A percentile compares a stretch with the other conserved stretches of the same genome.
phyloP scores from a whole-genome alignment of 2,888 invertebrate genomes.

The Acholoe squamosa region DNA sequence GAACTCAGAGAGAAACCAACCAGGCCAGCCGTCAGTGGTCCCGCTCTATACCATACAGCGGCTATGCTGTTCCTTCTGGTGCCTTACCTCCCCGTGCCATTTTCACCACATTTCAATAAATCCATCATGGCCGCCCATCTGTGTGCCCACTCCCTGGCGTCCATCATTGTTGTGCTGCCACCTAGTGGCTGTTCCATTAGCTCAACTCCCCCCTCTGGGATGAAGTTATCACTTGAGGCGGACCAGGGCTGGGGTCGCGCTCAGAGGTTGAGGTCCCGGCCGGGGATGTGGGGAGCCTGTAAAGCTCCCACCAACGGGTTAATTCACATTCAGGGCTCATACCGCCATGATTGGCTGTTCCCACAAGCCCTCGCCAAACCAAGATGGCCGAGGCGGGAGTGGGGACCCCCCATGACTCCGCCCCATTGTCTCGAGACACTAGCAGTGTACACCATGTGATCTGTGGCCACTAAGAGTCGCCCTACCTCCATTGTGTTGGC shows the following conservation, averaged over 20 bases:
- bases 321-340: slow-evolving; percentile 18
- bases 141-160: neutral
- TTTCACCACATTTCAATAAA: slow-evolving; percentile 34
- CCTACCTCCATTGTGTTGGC: slow-evolving; percentile 50
- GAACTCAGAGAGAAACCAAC: no score
- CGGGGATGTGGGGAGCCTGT: neutral
- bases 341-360: slow-evolving; percentile 14
- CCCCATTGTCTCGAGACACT: slow-evolving; percentile 4
- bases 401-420: neutral
- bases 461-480: slow-evolving; percentile 26
- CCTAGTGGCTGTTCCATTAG: slow-evolving; percentile 48
- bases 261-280: neutral
- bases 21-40: no score
- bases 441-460: neutral
- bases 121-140: neutral
- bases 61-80: neutral
- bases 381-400: slow-evolving; percentile 31
- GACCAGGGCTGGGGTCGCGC: neutral
- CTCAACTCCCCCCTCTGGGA: neutral
- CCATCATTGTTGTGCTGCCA: slow-evolving; percentile 46
- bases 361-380: neutral
- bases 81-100: neutral
- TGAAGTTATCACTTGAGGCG: slow-evolving; percentile 12
- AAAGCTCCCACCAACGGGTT: slow-evolving; percentile 25
- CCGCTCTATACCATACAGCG: neutral